These are phyloP conservation scores for Eupeodes latifasciatus DNA, from an alignment of 2,888 invertebrate genomes.

Conservation along the genomic window DNA sequence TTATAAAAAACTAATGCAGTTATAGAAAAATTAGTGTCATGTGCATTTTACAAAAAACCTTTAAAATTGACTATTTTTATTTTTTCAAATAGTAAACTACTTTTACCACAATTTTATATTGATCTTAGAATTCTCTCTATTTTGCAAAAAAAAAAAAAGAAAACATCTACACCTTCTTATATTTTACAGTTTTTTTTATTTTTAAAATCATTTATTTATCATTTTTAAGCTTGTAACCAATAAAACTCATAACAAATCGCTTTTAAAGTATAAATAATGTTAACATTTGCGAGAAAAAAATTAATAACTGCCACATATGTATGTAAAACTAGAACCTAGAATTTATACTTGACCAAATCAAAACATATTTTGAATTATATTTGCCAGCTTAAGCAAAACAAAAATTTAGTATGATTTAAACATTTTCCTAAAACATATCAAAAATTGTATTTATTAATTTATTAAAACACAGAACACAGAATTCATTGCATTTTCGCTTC, in stretches of 20 bases:
- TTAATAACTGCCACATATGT: conserved; percentile 4
- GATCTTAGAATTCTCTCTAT: too few species aligned
- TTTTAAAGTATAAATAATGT: neutral
- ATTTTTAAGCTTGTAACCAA: neutral
- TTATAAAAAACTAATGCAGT: too few species aligned
- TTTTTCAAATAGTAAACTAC: too few species aligned
- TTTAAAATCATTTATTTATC: neutral
- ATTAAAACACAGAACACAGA: neutral
- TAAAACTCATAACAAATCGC: neutral
- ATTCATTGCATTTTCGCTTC: neutral
- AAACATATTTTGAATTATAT: neutral
- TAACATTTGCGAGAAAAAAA: conserved; percentile 2
- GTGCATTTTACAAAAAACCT: too few species aligned
- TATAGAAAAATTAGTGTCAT: too few species aligned
- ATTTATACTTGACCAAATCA: conserved; percentile 20
- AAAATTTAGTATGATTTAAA: neutral
- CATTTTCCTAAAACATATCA: conserved; percentile 48
- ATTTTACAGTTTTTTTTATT: too few species aligned
- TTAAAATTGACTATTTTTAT: too few species aligned
- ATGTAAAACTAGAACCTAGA: neutral
- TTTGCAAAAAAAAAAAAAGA: too few species aligned
- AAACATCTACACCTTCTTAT: too few species aligned
- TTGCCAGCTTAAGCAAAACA: neutral
- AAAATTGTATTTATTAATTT: neutral
- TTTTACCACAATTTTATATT: too few species aligned